These are phyloP conservation scores for Marmota monax DNA, from an alignment of 2,113 vertebrate genomes.

Conservation along the genomic window DNA sequence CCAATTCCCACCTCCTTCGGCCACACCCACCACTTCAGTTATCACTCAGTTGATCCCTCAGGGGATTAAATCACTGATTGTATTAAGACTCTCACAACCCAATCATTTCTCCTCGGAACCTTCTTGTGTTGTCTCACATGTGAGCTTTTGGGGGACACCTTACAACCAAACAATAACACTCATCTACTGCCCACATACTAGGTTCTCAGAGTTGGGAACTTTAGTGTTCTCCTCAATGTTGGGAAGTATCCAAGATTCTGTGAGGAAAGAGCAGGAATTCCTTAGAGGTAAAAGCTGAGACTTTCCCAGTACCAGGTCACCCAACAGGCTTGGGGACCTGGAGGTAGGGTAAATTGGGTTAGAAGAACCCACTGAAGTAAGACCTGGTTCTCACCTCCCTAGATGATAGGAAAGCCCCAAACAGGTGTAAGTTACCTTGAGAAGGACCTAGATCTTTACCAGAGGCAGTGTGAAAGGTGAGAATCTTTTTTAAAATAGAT, in stretches of 20 bases:
- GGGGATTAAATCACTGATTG: too few species aligned
- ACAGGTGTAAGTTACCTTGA: not conserved
- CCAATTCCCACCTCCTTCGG: too few species aligned
- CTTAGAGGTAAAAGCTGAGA: too few species aligned
- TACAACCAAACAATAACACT: too few species aligned
- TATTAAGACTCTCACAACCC: too few species aligned
- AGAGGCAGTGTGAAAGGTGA: not conserved
- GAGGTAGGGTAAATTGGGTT: not conserved
- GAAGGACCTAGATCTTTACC: not conserved
- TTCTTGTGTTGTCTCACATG: too few species aligned
- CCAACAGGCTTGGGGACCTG: not conserved
- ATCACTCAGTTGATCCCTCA: too few species aligned
- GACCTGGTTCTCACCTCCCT: not conserved
- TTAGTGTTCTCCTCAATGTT: not conserved
- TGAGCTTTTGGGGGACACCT: too few species aligned
- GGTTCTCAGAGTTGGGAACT: not conserved
- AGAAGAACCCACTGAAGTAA: not conserved
- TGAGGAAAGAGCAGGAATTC: not conserved
- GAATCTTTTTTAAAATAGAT: not conserved
- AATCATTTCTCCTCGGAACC: too few species aligned
- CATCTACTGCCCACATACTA: rapidly evolving
- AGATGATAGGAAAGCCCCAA: not conserved
- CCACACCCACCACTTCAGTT: too few species aligned
- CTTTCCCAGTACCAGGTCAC: not conserved
- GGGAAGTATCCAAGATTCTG: not conserved